Base-by-base conservation (phyloP, 2,113 vertebrate genomes). In the Erythrolamprus reginae region DNA sequence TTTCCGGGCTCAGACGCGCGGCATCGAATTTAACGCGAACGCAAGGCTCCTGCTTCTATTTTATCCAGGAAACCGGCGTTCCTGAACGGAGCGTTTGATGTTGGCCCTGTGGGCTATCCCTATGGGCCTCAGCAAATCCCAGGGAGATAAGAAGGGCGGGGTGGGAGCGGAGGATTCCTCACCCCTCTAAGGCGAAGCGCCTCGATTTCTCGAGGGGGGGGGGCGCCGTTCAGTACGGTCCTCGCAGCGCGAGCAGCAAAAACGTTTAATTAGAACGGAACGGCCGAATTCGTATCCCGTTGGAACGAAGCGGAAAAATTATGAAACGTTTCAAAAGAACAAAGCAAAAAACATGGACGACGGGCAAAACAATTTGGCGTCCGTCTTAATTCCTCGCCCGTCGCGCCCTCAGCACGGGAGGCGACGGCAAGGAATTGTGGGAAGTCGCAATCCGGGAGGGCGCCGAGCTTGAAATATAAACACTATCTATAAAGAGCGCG, bases 11-110 rank as follows among this genome's bases (percentile, higher is more conserved):
- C 26, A 90, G 77, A 94, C 93, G 94, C 93, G 93, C 88, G 90
- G 91, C n/a, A 13, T 45, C 23, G 24, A 93, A 94, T 93, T 93
- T 94, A 94, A 94, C 45, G 15, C 92, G 93, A 95, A 95, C 10
- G 0, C 2, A 50, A 50, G 12, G 9, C 84, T 19, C 10, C 10
- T 1, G 23, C 84, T 58, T 28, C 4, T 13, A 84, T 51, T 28
- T 58, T 42, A 28, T 12, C 1, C 56, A 12, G 58, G 21, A 21
- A 86, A 47, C 28, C 51, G n/a, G 42, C 33, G 26, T 45, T 42
- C 12, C 15, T 19, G 26, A 8, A 50, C 15, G 48, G 52, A 4
- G 9, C 0, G 19, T 6, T 38, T 77, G 70, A 42, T 42, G 42
- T 21, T 21, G 70, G 70, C 70, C 0, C n/a, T 15, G 61, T 17